Base-by-base conservation (phyloP, 2,113 vertebrate species). In the Gobio gobio region DNA sequence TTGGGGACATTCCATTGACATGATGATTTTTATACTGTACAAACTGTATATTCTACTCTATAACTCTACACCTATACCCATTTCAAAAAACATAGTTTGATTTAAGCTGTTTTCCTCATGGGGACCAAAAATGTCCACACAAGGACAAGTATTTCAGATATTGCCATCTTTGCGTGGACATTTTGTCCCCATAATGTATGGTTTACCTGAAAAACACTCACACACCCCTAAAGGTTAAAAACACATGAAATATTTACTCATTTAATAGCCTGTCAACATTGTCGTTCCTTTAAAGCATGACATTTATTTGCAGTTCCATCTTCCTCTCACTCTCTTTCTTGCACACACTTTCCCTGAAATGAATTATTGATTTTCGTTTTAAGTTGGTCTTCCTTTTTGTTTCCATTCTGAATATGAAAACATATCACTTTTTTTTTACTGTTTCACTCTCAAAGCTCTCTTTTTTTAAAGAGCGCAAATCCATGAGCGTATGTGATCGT, bases 181-280 rank as follows among this genome's bases (percentile, higher is more conserved):
- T 22, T 22, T 56, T 22, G 54, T 56, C 18, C 54, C 54, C 6
- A 8, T 22, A 56, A 56, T 2, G 0, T 56, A 56, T 1, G 51
- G 54, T 56, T 20, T 22, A 56, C 6, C 54, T 56, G 54, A 56
- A 56, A 6, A 56, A n/a, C 54, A 20, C 33, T 58, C 75, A 78
- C 33, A 82, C 29, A 82, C 8, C 16, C 78, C 78, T 68, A 73
- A 86, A 84, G 82, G 85, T 86, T 85, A 82, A 83, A 74, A 84
- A 86, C 81, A 86, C 59, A 83, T 87, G 64, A 84, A 86, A 87
- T 78, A 89, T 78, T 86, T 83, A 83, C 78, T 86, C 36, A 85
- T 81, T 72, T 58, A 72, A 83, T 83, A 24, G 47, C 29, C 81
- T 83, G 64, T 82, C 85, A 82, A 61, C 78, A 78, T 49, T 85